Evolutionary conservation across 2,797 vertebrate species (phyloP), one percentile per base, ranked within the genome.

Genomic region (Pangasius krempfi): DNA sequence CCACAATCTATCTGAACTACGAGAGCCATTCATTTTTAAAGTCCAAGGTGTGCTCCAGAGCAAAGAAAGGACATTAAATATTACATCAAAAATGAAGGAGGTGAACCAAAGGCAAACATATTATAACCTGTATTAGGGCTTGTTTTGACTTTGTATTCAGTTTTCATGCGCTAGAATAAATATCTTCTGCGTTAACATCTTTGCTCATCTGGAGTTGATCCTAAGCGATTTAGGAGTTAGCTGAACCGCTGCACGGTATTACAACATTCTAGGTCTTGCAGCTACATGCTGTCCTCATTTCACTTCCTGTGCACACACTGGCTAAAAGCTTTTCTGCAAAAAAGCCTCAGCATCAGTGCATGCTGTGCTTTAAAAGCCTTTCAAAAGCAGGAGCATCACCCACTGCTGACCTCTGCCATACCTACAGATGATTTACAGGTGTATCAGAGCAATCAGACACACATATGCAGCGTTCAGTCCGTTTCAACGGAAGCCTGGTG

Each of bases 21-120:
- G 93, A 93, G 94, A 91, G 90, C 50, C 82, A 84, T 91, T 83
- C 93, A 94, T 96, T 93, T 94, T 95, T 95, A 92, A 96, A 90
- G 0, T 86, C 89, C 16, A 85, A 90, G 85, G 93, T 94, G 93
- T 88, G 90, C 85, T 78, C 92, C 70, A 84, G 88, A 86, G 92
- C 94, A 89, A 90, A 82, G 92, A 93, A 93, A 88, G 86, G 6
- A 1, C 0, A 92, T 95, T 88, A 94, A 95, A 95, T 94, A 95
- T 95, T 76, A 95, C 88, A 89, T 91, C 30, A 33, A 33, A 88
- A 89, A 89, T 90, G 84, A 30, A 68, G 47, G 27, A 37, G 73
- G 62, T 73, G 52, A 37, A 40, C 58, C 10, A 0, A 1, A 5
- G 10, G 5, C 40, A 14, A 64, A 68, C 27, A 30, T 30, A 20